Percentiles rank a stretch among this genome's conserved stretches.
phyloP scores from a whole-genome alignment of 2,113 vertebrate species.

The Saimiri boliviensis region DNA sequence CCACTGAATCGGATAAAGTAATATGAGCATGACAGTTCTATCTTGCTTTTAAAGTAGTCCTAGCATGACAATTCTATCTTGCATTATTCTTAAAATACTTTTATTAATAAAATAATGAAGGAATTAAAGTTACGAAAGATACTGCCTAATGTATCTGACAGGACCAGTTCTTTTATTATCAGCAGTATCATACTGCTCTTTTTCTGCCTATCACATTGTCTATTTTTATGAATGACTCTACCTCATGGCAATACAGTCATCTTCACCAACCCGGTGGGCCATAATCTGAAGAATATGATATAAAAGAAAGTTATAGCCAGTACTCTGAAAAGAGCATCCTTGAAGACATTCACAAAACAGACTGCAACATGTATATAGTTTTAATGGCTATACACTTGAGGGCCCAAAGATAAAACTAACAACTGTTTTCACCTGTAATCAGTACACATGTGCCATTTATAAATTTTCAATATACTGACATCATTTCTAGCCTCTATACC shows the following conservation, averaged over 20 bases:
- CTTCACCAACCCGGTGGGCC: neutral
- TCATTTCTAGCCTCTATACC: constrained; percentile 48
- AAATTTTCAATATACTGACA: neutral
- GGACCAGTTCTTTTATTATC: neutral
- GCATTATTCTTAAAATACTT: neutral
- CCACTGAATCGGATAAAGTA: neutral
- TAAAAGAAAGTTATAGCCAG: neutral
- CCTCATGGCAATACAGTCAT: neutral
- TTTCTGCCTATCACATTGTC: neutral
- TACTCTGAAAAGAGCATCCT: neutral
- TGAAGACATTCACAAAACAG: neutral
- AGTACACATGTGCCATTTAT: neutral
- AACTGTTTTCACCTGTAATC: neutral
- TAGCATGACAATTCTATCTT: neutral
- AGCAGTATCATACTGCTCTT: neutral
- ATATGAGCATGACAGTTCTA: neutral
- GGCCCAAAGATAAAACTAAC: neutral
- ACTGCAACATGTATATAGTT: neutral
- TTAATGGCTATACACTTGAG: neutral
- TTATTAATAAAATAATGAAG: neutral
- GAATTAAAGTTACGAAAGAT: neutral
- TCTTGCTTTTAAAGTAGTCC: neutral
- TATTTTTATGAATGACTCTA: neutral
- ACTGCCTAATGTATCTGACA: neutral
- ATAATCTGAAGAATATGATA: neutral